Evolutionary conservation across 2,113 vertebrate species (phyloP).

Genomic region (Hylia prasina): DNA sequence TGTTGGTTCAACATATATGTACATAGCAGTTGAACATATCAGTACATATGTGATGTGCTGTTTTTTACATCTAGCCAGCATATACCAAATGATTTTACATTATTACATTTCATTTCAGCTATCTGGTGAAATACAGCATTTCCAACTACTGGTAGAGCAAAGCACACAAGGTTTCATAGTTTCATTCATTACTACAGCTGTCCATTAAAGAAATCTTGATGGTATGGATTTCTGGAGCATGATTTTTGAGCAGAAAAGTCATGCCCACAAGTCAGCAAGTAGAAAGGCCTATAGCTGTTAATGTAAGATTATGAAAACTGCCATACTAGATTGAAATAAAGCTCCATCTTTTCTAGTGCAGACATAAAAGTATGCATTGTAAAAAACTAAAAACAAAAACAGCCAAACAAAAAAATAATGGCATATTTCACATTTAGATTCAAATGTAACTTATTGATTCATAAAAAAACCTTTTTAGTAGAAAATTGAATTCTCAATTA

Average conservation of each 20-base stretch:
- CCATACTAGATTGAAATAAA: not conserved
- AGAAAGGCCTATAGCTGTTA: not conserved
- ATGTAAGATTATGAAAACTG: not conserved
- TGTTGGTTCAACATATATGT: not conserved
- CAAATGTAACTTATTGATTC: not conserved
- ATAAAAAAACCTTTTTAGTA: not conserved
- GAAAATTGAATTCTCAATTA: not conserved
- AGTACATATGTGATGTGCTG: accelerated
- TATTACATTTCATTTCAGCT: not conserved
- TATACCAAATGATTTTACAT: not conserved
- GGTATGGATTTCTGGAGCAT: not conserved
- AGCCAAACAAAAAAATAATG: not conserved
- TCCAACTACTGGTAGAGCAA: not conserved
- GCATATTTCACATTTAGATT: not conserved
- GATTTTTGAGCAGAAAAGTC: not conserved
- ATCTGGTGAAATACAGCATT: not conserved
- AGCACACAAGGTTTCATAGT: not conserved
- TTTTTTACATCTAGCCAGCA: not conserved
- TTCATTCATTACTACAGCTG: not conserved
- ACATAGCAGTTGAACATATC: not conserved
- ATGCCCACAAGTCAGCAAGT: not conserved
- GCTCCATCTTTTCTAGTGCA: not conserved
- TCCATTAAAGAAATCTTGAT: not conserved
- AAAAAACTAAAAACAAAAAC: not conserved
- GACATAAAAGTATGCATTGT: accelerated